Evolutionary conservation across 2,113 vertebrate genomes (phyloP), one percentile per base, ranked within the genome.

Genomic region (Dermatemys mawii): DNA sequence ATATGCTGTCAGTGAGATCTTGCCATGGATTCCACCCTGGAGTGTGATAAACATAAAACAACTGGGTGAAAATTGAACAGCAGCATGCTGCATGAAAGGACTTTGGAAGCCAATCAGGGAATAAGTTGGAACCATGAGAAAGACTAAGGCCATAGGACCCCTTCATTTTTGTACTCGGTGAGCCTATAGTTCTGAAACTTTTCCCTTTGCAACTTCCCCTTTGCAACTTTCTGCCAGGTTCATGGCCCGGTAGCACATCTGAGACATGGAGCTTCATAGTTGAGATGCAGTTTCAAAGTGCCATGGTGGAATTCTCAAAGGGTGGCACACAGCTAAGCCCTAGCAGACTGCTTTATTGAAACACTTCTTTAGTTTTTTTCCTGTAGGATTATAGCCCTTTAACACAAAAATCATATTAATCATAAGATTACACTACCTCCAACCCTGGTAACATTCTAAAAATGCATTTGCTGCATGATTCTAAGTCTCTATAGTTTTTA

Each of bases 1-100:
- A 49, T 99, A 99, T 5, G 99, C 99, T 7, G 99, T 99, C 81
- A 99, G 97, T 2, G 99, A 99, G 82, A 99, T 98, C 95, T 99
- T 99, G 51, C 99, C 99, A 19, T 99, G 99, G 97, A 99, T 98
- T 53, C 99, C 99, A 93, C 99, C 99, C 99, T 99, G 96, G 32
- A 88, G 54, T 32, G 57, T 54, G 94, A 92, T 38, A 41, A 81
- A 46, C 4, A 86, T 50, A 95, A 46, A 93, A 84, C 0, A 55
- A 81, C 17, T 38, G 32, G 10, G 14, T 92, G 44, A 96, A 79
- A 81, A 83, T 2, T 0, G 1, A 4, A 78, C 60, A 55, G 83
- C 49, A 84, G 12, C 73, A 79, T 0, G 2, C 7, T 49, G 11
- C 82, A 86, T 3, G 22, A 57, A 6, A 7, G 67, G 35, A n/a